Conservation (phyloP, 1,140 invertebrate species). For the Pristionchus pacificus region DNA sequence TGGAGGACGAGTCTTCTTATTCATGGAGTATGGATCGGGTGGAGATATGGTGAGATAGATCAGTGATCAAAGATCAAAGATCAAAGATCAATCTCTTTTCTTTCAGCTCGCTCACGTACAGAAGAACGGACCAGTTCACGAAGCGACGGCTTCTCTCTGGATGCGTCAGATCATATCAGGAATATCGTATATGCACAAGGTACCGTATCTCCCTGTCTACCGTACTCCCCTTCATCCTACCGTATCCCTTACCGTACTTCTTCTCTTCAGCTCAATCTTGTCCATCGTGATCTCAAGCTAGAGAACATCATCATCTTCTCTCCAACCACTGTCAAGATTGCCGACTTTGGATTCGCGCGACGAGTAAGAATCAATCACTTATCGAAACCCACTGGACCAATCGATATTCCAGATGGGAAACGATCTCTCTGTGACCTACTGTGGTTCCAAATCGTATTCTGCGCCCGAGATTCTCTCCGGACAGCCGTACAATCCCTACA, state of each 20-base stretch:
- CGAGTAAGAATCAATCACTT: background rate
- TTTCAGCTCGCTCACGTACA: conserved; percentile 5
- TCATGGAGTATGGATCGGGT: conserved; percentile 16
- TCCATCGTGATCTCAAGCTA: conserved; percentile 29
- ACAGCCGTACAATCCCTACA: conserved; percentile 29
- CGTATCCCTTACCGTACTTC: no score
- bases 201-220: no score
- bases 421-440: conserved; percentile 57
- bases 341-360: conserved; percentile 27
- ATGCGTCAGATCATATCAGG: conserved; percentile 22
- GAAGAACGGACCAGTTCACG: conserved; percentile 6
- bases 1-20: conserved; percentile 12
- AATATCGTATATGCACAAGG: conserved; percentile 23
- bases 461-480: conserved; percentile 67
- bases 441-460: conserved; percentile 68
- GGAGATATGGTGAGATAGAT: conserved; percentile 12
- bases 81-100: background rate
- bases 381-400: background rate
- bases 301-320: conserved; percentile 29
- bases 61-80: background rate
- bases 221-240: no score
- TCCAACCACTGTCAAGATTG: conserved; percentile 22
- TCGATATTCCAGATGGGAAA: conserved; percentile 10
- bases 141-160: conserved; percentile 9
- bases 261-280: conserved; percentile 4